Base-by-base conservation (phyloP, 30 jellyfish, hydroid and myxozoan genomes). In the Hydractinia echinata region DNA sequence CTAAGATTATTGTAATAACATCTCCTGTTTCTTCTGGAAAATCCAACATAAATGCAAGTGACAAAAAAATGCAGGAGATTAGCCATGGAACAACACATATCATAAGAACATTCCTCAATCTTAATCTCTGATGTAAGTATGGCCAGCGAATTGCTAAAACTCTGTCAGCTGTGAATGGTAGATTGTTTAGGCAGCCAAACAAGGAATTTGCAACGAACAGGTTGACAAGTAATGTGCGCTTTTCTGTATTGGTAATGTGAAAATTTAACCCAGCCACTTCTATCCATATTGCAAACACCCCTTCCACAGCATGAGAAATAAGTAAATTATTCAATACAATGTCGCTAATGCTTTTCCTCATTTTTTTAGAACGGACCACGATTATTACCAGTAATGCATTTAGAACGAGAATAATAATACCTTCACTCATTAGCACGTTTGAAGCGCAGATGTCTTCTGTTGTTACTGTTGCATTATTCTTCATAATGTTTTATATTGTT, bases 271-370 rank as follows among this genome's bases (percentile, higher is more conserved):
- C 19, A 6, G 39, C 39, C 10, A n/a, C 51, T n/a, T 64, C 74
- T 7, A 64, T n/a, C 74, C 74, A 64, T 7, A 64, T 13, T 6
- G 74, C 74, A 64, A n/a, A n/a, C 18, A 51, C 74, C 8, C 74
- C 74, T 7, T 64, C 74, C 10, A 51, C 9, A 6, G 39, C 39
- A 13, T 64, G 74, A 13, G 74, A n/a, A 0, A 64, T 6, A 44
- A 64, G 18, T 6, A 64, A 13, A 51, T 64, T 64, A 6, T 1
- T 7, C 51, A 64, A 4, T 64, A 64, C 19, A 8, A 13, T 6
- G 39, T 64, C 8, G 51, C 39, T 4, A 8, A 51, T 64, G 10
- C 19, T 13, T 7, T 51, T 64, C 4, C 39, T 51, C 4, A 7
- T 64, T n/a, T 51, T 64, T 7, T 44, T 13, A 1, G 74, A n/a